Percentiles rank a stretch among this genome's conserved stretches.
phyloP scores from a whole-genome alignment of 2,113 vertebrate species.

The Pseudorasbora parva region DNA sequence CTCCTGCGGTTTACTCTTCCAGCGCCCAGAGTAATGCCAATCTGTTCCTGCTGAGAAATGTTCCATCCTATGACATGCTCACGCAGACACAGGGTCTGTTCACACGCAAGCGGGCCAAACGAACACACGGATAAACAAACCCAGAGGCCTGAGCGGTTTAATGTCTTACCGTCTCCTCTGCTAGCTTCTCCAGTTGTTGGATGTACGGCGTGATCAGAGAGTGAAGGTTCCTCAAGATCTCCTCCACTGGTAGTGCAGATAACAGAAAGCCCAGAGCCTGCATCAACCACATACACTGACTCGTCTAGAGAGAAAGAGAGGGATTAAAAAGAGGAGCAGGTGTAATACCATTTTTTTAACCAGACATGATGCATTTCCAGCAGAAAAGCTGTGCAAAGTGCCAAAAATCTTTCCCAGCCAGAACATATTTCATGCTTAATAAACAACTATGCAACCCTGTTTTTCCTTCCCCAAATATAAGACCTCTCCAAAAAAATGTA shows the following conservation, averaged over 20 bases:
- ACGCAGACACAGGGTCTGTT: slow-evolving; percentile 67
- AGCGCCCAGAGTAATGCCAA: slow-evolving; percentile 63
- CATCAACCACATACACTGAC: slow-evolving; percentile 99
- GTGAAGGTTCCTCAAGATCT: slow-evolving; percentile 96
- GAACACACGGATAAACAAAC: slow-evolving; percentile 23
- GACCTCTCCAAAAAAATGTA: too few relatives aligned
- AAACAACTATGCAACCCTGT: background rate
- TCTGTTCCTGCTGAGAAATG: slow-evolving; percentile 79
- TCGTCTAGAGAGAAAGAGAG: slow-evolving; percentile 79
- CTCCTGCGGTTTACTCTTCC: slow-evolving; percentile 63
- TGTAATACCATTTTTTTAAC: background rate
- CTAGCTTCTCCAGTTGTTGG: slow-evolving; percentile 97
- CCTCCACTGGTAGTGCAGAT: slow-evolving; percentile 94
- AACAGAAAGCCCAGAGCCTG: slow-evolving; percentile 97
- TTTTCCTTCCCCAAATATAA: background rate
- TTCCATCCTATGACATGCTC: slow-evolving; percentile 69
- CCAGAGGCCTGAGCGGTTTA: background rate
- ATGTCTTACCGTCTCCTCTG: slow-evolving; percentile 89
- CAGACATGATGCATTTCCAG: background rate
- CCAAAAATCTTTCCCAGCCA: background rate
- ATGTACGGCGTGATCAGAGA: slow-evolving; percentile 98
- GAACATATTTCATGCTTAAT: background rate
- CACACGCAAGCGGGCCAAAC: slow-evolving; percentile 63
- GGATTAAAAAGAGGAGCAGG: background rate
- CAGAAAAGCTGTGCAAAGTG: background rate